phyloP scores from a whole-genome alignment of 1,140 invertebrate genomes.

The Spodoptera frugiperda region DNA sequence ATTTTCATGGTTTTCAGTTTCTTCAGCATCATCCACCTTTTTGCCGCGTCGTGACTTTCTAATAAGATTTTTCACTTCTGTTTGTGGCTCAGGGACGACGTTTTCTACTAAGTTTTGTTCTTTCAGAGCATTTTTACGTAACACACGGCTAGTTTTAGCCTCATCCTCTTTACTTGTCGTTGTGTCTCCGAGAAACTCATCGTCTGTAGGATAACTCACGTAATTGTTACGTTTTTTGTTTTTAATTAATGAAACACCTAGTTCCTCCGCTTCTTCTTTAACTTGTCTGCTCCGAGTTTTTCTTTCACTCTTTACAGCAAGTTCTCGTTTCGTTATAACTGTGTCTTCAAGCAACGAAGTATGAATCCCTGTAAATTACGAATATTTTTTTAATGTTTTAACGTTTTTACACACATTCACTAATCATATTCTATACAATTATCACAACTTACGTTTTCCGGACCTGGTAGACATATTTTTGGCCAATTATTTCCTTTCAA shows the following conservation, averaged over 20 bases:
- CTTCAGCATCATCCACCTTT: conserved; percentile 14
- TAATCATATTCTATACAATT: neutral
- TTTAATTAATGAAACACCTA: conserved; percentile 47
- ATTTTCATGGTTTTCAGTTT: conserved; percentile 42
- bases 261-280: conserved; percentile 59
- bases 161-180: conserved; percentile 22
- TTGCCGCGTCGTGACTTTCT: conserved; percentile 32
- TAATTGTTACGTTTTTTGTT: conserved; percentile 68
- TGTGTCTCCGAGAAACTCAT: conserved; percentile 46
- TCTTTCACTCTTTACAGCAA: conserved; percentile 56
- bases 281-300: conserved; percentile 65
- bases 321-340: conserved; percentile 45
- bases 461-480: conserved; percentile 76
- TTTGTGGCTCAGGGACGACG: conserved; percentile 50
- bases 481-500: conserved; percentile 5
- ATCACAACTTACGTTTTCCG: conserved; percentile 72
- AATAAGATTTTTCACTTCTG: conserved; percentile 54
- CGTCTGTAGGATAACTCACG: conserved; percentile 70
- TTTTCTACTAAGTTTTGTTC: conserved; percentile 61
- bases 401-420: neutral
- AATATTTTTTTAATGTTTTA: neutral
- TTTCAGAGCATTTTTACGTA: conserved; percentile 67
- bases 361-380: conserved; percentile 66
- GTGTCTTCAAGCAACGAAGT: conserved; percentile 55
- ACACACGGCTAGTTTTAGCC: conserved; percentile 44